Conservation (phyloP, 2,888 invertebrate genomes). For the Bruchidius siliquastri region DNA sequence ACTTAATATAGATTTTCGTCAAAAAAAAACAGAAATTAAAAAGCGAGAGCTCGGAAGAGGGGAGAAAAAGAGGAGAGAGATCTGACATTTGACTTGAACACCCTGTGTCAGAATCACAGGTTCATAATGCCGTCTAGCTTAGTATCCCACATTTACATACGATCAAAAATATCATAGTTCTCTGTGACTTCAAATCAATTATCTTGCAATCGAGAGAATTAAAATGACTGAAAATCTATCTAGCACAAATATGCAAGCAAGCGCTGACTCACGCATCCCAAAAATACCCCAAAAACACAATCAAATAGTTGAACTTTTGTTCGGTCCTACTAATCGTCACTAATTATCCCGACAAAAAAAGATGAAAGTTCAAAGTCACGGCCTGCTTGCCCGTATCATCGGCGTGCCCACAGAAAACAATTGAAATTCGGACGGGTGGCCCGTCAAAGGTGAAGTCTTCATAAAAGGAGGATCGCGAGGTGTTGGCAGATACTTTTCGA, state of each 20-base stretch:
- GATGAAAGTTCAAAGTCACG: neutral
- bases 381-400: neutral
- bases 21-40: too few species aligned
- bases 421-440: neutral
- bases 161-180: too few species aligned
- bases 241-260: neutral
- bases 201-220: too few species aligned
- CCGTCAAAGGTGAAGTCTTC: neutral
- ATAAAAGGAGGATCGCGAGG: neutral
- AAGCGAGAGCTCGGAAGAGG: too few species aligned
- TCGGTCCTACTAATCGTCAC: neutral
- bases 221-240: too few species aligned
- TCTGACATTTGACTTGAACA: too few species aligned
- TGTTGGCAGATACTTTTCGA: neutral
- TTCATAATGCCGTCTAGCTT: too few species aligned
- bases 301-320: neutral
- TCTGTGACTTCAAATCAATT: too few species aligned
- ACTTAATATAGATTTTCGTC: too few species aligned
- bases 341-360: neutral
- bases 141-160: too few species aligned
- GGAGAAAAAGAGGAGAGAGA: too few species aligned
- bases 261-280: neutral
- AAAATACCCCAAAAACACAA: neutral
- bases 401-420: neutral
- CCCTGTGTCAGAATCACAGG: too few species aligned